Conservation (phyloP, 2,797 vertebrate species). For the Acropternis orthonyx region DNA sequence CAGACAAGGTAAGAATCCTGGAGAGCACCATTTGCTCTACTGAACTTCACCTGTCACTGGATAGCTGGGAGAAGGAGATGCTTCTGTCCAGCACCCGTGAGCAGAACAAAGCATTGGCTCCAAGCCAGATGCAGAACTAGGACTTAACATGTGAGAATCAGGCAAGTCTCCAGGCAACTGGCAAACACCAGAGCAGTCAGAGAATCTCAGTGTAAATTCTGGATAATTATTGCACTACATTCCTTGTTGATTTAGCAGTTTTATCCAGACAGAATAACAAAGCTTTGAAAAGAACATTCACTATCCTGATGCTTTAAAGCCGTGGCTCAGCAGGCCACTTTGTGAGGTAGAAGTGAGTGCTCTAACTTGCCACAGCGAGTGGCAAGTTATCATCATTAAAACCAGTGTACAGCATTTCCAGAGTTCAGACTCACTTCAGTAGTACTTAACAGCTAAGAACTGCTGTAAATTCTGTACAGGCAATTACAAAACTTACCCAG, state of each 20-base stretch:
- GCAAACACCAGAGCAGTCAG: background rate
- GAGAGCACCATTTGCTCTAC: background rate
- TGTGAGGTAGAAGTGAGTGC: background rate
- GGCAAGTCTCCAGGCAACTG: background rate
- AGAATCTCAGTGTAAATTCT: background rate
- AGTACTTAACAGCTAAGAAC: background rate
- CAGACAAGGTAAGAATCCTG: background rate
- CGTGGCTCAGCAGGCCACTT: background rate
- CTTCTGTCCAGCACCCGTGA: accelerated
- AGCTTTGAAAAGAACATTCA: background rate
- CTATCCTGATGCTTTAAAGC: background rate
- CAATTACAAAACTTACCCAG: background rate
- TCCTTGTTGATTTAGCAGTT: background rate
- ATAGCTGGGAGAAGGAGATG: background rate
- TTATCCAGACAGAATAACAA: background rate
- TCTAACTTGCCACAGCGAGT: too few relatives aligned
- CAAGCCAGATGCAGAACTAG: background rate
- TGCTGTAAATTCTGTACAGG: background rate
- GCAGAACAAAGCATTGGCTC: background rate
- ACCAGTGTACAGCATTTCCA: background rate
- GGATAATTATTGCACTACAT: background rate
- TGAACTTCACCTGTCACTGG: background rate
- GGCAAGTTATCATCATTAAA: background rate
- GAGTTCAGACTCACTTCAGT: background rate
- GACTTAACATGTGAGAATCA: accelerated